These are phyloP conservation scores for Seira sanloemensis DNA, from an alignment of 2,888 invertebrate species.

Conservation along the genomic window DNA sequence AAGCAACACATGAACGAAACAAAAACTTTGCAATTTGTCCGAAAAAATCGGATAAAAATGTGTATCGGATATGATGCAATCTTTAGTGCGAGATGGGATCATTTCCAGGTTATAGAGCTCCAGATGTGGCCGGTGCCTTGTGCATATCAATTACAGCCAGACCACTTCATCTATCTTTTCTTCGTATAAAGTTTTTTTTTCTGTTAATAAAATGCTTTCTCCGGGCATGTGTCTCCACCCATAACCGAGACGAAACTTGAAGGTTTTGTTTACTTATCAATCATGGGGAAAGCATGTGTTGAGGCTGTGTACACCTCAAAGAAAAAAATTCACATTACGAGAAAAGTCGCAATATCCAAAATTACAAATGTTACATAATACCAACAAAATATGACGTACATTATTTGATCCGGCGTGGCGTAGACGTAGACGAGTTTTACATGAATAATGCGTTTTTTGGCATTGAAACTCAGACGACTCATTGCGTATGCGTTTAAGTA, in stretches of 20 bases:
- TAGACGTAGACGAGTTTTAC: too few relatives aligned
- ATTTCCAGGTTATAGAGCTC: neutral
- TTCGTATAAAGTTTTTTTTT: neutral
- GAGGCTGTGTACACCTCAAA: too few relatives aligned
- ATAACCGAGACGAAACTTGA: too few relatives aligned
- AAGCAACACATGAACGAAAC: too few relatives aligned
- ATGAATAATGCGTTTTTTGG: too few relatives aligned
- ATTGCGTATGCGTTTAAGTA: too few relatives aligned
- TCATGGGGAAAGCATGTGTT: neutral
- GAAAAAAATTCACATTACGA: neutral
- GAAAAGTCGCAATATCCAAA: neutral
- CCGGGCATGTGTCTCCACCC: too few relatives aligned
- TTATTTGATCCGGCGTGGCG: too few relatives aligned
- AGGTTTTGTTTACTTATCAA: neutral
- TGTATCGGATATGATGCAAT: slow-evolving; percentile 25
- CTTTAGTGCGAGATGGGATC: neutral
- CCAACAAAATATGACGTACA: neutral
- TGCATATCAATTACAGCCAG: neutral
- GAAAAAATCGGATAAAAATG: neutral
- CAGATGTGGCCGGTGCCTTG: too few relatives aligned
- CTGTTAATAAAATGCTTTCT: neutral
- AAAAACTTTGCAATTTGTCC: too few relatives aligned
- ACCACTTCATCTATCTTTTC: neutral
- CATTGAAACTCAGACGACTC: too few relatives aligned
- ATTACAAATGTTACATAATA: neutral